phyloP scores from a whole-genome alignment of 2,797 vertebrate genomes.

The Harpagifer antarcticus region DNA sequence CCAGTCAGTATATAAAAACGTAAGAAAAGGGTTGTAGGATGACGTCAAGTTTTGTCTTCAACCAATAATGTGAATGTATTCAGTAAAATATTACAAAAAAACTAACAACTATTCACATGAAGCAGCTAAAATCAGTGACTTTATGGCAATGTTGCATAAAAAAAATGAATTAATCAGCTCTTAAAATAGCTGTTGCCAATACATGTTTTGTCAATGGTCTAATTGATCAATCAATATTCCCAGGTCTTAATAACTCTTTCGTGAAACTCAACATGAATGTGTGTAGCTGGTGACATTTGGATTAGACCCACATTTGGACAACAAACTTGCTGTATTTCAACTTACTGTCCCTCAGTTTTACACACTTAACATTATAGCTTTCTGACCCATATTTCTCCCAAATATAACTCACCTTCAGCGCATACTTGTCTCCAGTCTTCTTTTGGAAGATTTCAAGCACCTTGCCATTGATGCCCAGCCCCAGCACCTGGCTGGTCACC shows the following conservation, averaged over 20 bases:
- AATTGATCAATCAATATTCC: background rate
- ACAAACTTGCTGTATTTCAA: background rate
- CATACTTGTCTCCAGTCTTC: slow-evolving; percentile 92
- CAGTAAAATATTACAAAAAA: background rate
- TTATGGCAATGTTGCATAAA: background rate
- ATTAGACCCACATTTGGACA: background rate
- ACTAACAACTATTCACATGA: background rate
- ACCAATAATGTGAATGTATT: background rate
- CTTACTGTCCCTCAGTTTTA: background rate
- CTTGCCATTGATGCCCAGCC: slow-evolving; percentile 96
- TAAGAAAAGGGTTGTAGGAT: background rate
- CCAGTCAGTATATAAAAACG: background rate
- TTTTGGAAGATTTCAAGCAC: slow-evolving; percentile 94
- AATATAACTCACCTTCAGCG: slow-evolving; percentile 88
- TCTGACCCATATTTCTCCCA: background rate
- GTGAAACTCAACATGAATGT: background rate
- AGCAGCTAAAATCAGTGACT: no score
- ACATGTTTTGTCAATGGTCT: background rate
- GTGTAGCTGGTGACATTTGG: background rate
- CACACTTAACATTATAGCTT: background rate
- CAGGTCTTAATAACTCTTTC: background rate
- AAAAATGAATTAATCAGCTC: no score
- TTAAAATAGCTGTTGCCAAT: background rate
- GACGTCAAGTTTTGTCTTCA: no score
- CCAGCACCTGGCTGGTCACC: slow-evolving; percentile 95